Evolutionary conservation across 2,888 invertebrate species (phyloP).

Genomic region (Digitonthophagus gazella): DNA sequence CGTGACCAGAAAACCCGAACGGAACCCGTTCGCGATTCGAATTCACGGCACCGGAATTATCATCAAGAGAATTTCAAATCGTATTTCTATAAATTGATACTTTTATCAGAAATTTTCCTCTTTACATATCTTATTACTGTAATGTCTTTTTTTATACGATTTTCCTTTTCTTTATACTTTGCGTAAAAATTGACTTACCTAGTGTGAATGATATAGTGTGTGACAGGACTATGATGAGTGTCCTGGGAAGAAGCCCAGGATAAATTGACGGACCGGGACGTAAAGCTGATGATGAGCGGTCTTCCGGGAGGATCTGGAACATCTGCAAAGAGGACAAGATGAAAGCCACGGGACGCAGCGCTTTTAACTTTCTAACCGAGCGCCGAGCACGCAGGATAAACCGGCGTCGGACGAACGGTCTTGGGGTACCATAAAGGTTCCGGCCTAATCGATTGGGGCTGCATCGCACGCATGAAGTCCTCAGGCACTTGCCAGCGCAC

Average conservation of each 20-base stretch:
- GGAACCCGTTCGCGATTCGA: neutral
- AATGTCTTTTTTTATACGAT: neutral
- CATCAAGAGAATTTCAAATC: neutral
- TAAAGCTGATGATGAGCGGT: conserved; percentile 70
- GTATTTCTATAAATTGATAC: neutral
- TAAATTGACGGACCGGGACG: conserved; percentile 69
- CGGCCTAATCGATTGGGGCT: conserved; percentile 25
- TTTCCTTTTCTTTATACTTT: no score
- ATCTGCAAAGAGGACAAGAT: conserved; percentile 55
- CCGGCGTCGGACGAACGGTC: conserved; percentile 6
- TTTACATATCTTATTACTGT: no score
- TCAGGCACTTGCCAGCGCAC: conserved; percentile 23
- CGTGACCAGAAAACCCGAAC: neutral
- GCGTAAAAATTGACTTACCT: conserved; percentile 70
- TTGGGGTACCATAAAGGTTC: neutral
- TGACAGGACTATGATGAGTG: conserved; percentile 66
- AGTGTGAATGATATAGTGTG: conserved; percentile 70
- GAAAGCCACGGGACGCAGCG: no score
- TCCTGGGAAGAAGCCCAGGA: conserved; percentile 73
- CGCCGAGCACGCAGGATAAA: conserved; percentile 12
- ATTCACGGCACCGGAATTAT: neutral
- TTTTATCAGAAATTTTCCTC: no score
- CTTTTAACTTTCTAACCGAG: conserved; percentile 26
- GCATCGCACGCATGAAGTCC: conserved; percentile 28
- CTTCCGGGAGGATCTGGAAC: conserved; percentile 70